A percentile compares a stretch with the other conserved stretches of the same genome.
Conservation (phyloP, 2,797 vertebrate genomes). For the Myripristis jacobus region DNA sequence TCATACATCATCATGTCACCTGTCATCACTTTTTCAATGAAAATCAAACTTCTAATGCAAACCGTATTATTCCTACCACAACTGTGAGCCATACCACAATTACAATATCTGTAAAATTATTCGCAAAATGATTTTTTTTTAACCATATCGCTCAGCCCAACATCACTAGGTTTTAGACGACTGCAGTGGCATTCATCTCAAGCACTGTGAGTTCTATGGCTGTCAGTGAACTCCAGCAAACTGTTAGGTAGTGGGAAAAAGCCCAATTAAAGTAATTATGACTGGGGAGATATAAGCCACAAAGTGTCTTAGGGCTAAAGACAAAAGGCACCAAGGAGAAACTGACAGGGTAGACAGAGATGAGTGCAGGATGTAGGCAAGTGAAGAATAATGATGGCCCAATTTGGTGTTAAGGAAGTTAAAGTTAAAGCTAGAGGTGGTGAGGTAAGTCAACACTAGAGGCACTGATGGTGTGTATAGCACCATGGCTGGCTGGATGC, state of each 20-base stretch:
- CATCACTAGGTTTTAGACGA: slow-evolving; percentile 40
- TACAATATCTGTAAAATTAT: no score
- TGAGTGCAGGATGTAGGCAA: neutral
- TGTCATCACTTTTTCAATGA: slow-evolving; percentile 34
- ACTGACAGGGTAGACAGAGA: neutral
- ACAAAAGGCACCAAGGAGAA: neutral
- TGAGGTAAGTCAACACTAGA: slow-evolving; percentile 7
- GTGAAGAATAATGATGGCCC: neutral
- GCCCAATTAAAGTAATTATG: slow-evolving; percentile 12
- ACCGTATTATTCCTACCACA: no score
- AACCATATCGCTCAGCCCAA: no score
- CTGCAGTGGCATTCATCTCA: slow-evolving; percentile 41
- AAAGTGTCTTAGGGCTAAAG: neutral
- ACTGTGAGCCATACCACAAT: no score
- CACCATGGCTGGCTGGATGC: slow-evolving; percentile 50
- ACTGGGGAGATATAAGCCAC: neutral
- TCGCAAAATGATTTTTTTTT: no score
- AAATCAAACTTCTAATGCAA: no score
- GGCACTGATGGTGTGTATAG: slow-evolving; percentile 14
- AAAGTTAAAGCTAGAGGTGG: neutral
- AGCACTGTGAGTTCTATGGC: slow-evolving; percentile 17
- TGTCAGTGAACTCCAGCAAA: slow-evolving; percentile 21
- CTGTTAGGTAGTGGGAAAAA: neutral
- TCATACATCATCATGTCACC: no score
- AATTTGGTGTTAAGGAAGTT: slow-evolving; percentile 3